These are phyloP conservation scores for Patella vulgata DNA, from an alignment of 1,140 invertebrate species.

Conservation along the genomic window DNA sequence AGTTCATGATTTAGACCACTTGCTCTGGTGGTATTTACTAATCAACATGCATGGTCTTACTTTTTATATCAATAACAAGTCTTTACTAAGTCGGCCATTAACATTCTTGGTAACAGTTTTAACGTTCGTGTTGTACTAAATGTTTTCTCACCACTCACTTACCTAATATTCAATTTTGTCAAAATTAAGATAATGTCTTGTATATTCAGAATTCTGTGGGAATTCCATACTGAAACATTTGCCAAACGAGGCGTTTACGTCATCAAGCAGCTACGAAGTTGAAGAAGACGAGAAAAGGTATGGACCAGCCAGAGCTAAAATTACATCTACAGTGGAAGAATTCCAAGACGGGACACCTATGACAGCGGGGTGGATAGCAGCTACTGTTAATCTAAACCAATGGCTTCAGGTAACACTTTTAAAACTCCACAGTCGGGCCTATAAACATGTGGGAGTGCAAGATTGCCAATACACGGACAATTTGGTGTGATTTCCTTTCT, in stretches of 20 bases:
- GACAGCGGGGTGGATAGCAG: not conserved
- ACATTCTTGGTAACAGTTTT: too few relatives aligned
- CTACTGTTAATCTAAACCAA: not conserved
- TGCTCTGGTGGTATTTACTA: too few relatives aligned
- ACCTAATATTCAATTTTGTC: not conserved
- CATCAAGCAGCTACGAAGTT: not conserved
- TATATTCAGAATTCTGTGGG: not conserved
- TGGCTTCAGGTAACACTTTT: not conserved
- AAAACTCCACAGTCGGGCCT: not conserved
- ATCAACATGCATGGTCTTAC: too few relatives aligned
- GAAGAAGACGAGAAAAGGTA: not conserved
- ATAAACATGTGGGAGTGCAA: too few relatives aligned
- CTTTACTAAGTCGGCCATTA: too few relatives aligned
- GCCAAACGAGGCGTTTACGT: not conserved
- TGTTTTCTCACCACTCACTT: too few relatives aligned
- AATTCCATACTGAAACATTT: not conserved
- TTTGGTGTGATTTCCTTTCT: too few relatives aligned
- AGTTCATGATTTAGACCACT: too few relatives aligned
- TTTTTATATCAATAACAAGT: too few relatives aligned
- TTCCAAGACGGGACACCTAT: not conserved
- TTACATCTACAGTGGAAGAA: not conserved
- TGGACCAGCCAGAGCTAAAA: not conserved
- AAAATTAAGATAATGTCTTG: not conserved
- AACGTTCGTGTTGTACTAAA: too few relatives aligned
- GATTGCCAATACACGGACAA: too few relatives aligned